Conservation (phyloP, 1,140 invertebrate species). For the Agraylea sexmaculata region DNA sequence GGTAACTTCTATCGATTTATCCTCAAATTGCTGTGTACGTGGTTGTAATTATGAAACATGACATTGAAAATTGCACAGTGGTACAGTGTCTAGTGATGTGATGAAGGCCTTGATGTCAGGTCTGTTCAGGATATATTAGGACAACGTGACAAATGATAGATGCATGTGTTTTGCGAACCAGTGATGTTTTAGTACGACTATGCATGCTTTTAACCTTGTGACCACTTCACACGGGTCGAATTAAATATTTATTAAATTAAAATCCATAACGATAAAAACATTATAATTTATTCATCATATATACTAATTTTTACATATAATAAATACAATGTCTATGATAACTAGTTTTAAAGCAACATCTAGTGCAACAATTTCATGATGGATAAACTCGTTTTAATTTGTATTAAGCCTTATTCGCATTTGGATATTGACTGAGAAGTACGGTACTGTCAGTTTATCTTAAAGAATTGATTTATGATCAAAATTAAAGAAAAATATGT, state of each 20-base stretch:
- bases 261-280: background rate
- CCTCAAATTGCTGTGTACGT: slow-evolving; percentile 1
- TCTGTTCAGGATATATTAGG: slow-evolving; percentile 12
- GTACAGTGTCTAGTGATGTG: background rate
- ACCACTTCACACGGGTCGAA: slow-evolving; percentile 16
- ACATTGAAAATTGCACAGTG: slow-evolving; percentile 1
- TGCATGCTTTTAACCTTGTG: slow-evolving; percentile 17
- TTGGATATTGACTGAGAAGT: too few species aligned
- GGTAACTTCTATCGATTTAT: too few species aligned
- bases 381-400: too few species aligned
- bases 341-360: too few species aligned
- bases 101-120: background rate
- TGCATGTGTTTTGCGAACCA: slow-evolving; percentile 16
- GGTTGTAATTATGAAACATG: background rate
- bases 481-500: too few species aligned
- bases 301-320: slow-evolving; percentile 8
- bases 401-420: too few species aligned
- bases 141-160: slow-evolving; percentile 20
- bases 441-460: too few species aligned
- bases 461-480: too few species aligned
- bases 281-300: slow-evolving; percentile 3
- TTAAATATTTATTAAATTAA: slow-evolving; percentile 14
- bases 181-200: slow-evolving; percentile 13
- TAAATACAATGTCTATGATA: background rate
- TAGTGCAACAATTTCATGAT: too few species aligned